Evolutionary conservation across 2,888 invertebrate species (phyloP), one percentile per base, ranked within the genome.

Genomic region (Panopea generosa): DNA sequence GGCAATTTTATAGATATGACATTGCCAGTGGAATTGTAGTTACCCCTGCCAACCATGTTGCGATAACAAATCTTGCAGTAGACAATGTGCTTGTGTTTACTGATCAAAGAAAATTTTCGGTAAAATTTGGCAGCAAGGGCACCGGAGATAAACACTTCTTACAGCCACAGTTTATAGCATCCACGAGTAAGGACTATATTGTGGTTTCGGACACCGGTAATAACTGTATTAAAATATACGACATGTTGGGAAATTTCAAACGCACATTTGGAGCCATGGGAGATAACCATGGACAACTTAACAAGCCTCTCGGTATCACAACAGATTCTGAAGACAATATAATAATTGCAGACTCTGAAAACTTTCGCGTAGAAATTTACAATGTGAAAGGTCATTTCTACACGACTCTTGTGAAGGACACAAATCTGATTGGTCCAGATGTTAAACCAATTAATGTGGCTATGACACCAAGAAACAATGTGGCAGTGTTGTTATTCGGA

Each of bases 271-370:
- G 90, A 0, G 55, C 63, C 2, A 67, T 71, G 16, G 90, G 90
- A 6, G 63, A 62, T 4, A 43, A 61, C 3, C 81, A 77, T 60
- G 89, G 87, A 2, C 77, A 88, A 56, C 80, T 91, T 16, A 71
- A 77, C 9, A 73, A 77, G 9, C 91, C 91, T 2, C 78, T 87
- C 61, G 91, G 91, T 11, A 66, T 91, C 1, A 86, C 89, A 45
- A 79, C 84, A 1, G 90, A 90, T 57, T 59, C 63, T 2, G 69
- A 82, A 4, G 84, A 87, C 61, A 90, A 90, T 49, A 87, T 91
- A 40, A 80, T 91, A 18, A 86, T 91, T 4, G 90, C 90, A 3
- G 91, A 91, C 75, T 82, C 84, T 16, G 87, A 87, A 11, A 91
- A 91, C 73, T 85, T 77, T 49, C 60, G 90, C 29, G 89, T 91